Evolutionary conservation across 2,888 invertebrate genomes (phyloP).

Genomic region (Diogma glabrata): DNA sequence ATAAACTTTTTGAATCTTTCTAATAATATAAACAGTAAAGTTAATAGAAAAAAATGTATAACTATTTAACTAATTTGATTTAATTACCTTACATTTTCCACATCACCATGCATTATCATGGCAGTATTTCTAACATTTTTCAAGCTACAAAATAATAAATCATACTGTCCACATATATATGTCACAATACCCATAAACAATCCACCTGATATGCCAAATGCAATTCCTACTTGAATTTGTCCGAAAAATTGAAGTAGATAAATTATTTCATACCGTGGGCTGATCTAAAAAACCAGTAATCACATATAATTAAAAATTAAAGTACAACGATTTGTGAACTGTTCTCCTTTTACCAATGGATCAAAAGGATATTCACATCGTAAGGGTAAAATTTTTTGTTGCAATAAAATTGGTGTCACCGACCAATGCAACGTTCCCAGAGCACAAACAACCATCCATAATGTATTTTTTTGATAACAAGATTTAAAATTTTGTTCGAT

Average conservation of each 20-base stretch:
- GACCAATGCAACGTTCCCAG: slow-evolving; percentile 26
- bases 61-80: neutral
- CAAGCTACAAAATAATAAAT: slow-evolving; percentile 27
- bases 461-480: slow-evolving; percentile 22
- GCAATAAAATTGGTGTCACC: slow-evolving; percentile 23
- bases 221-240: slow-evolving; percentile 29
- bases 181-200: slow-evolving; percentile 29
- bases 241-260: slow-evolving; percentile 27
- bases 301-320: too few species aligned
- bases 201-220: slow-evolving; percentile 23
- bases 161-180: slow-evolving; percentile 28
- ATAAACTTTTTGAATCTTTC: neutral
- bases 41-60: neutral
- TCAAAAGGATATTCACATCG: slow-evolving; percentile 31
- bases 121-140: slow-evolving; percentile 29
- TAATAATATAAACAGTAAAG: too few species aligned
- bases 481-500: slow-evolving; percentile 20
- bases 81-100: slow-evolving; percentile 2
- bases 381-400: slow-evolving; percentile 26
- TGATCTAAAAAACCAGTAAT: slow-evolving; percentile 13
- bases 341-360: slow-evolving; percentile 26
- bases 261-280: slow-evolving; percentile 21
- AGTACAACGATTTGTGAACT: too few species aligned
- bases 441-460: slow-evolving; percentile 24
- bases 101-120: neutral